Evolutionary conservation across 2,888 invertebrate genomes (phyloP).

Genomic region (Nesidiocoris tenuis): DNA sequence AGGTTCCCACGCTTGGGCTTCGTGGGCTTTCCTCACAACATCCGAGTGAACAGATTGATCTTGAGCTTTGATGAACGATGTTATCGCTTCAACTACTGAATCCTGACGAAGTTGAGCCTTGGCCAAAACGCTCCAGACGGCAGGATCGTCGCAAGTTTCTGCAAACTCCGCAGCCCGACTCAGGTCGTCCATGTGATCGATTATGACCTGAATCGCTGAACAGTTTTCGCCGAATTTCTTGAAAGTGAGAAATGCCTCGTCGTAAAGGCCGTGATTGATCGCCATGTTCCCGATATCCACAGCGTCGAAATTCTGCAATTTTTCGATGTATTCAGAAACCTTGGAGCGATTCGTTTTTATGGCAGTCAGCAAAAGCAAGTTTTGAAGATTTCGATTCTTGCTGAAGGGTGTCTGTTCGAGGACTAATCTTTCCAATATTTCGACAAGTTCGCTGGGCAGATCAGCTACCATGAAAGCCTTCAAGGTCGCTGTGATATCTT

Average conservation of each 20-base stretch:
- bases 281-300: constrained; percentile 99
- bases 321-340: constrained; percentile 99
- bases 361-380: constrained; percentile 70
- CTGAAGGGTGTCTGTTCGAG: constrained; percentile 96
- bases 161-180: constrained; percentile 99
- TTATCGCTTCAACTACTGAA: constrained; percentile 96
- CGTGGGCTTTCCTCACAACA: constrained; percentile 92
- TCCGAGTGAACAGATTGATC: constrained; percentile 98
- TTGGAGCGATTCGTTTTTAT: constrained; percentile 97
- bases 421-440: constrained; percentile 96
- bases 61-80: constrained; percentile 98
- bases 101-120: constrained; percentile 92
- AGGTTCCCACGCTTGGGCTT: constrained; percentile 88
- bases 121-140: constrained; percentile 98
- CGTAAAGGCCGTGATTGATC: constrained; percentile 93
- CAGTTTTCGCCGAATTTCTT: constrained; percentile 99
- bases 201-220: constrained; percentile 95
- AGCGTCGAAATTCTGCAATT: constrained; percentile 98
- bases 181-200: constrained; percentile 94
- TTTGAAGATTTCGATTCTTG: constrained; percentile 78
- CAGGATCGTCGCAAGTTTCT: constrained; percentile 97
- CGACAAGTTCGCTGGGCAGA: constrained; percentile 96
- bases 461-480: constrained; percentile 99
- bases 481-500: constrained; percentile 97
- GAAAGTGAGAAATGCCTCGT: constrained; percentile 99